Percentiles rank a stretch among this genome's conserved stretches.
These are phyloP conservation scores for Saguinus imperator DNA, from an alignment of 2,113 vertebrate genomes.

Conservation along the genomic window DNA sequence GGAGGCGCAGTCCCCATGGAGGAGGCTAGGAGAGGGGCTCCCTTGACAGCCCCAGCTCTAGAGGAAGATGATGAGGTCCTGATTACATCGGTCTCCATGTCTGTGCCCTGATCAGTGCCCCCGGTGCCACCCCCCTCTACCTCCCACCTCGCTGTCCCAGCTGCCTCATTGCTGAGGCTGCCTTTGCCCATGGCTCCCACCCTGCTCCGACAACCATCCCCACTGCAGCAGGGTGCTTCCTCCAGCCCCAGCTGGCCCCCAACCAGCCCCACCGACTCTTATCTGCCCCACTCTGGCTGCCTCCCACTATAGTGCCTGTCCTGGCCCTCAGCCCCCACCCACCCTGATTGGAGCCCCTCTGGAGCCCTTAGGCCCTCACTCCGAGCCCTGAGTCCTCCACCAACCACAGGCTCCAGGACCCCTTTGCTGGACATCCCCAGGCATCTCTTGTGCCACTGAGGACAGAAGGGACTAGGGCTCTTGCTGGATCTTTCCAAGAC, in stretches of 20 bases:
- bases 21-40: slow-evolving; percentile 76
- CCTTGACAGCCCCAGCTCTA: slow-evolving; percentile 73
- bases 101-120: slow-evolving; percentile 73
- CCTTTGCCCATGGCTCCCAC: slow-evolving; percentile 89
- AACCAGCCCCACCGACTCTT: slow-evolving; percentile 91
- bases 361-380: slow-evolving; percentile 68
- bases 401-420: not conserved
- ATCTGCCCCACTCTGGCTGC: slow-evolving; percentile 87
- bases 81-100: slow-evolving; percentile 84
- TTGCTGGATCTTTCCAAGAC: not conserved
- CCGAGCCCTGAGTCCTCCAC: not conserved
- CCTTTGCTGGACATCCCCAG: not conserved
- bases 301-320: slow-evolving; percentile 69
- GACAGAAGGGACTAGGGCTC: slow-evolving; percentile 22
- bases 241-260: slow-evolving; percentile 86
- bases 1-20: slow-evolving; percentile 67
- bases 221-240: slow-evolving; percentile 89
- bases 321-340: slow-evolving; percentile 85
- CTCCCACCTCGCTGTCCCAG: slow-evolving; percentile 88
- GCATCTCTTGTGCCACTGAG: not conserved
- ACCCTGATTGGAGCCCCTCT: slow-evolving; percentile 87
- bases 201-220: slow-evolving; percentile 91
- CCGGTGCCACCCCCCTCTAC: slow-evolving; percentile 71
- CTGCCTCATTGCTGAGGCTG: slow-evolving; percentile 89
- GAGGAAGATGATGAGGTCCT: slow-evolving; percentile 87